Evolutionary conservation across 2,113 vertebrate species (phyloP).

Genomic region (Dipodomys spectabilis): DNA sequence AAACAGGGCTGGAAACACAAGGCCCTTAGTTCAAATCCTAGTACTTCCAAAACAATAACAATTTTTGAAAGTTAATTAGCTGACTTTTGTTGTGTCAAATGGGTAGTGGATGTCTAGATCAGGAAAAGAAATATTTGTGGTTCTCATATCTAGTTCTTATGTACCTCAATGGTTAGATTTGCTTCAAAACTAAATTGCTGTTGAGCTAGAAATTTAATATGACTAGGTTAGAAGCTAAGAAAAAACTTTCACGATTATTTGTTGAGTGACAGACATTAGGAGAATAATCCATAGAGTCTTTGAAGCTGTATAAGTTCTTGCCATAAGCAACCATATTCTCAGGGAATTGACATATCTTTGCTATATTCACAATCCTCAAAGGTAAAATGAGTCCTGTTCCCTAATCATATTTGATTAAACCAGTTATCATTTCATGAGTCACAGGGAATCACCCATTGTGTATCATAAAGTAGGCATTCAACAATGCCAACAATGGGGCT

Average conservation of each 20-base stretch:
- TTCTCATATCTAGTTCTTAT: not conserved
- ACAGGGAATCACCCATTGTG: not conserved
- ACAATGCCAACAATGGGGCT: no score
- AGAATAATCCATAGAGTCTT: conserved; percentile 13
- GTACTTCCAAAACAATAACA: no score
- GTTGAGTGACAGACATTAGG: conserved; percentile 5
- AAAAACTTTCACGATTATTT: conserved; percentile 19
- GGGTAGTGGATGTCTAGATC: not conserved
- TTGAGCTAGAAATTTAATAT: conserved; percentile 7
- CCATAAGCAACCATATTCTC: not conserved
- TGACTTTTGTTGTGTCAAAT: conserved; percentile 34
- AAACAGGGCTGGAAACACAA: no score
- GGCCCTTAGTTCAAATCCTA: no score
- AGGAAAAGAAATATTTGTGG: conserved; percentile 25
- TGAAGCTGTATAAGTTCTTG: not conserved
- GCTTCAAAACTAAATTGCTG: conserved; percentile 42
- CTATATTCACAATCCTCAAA: not conserved
- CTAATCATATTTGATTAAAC: not conserved
- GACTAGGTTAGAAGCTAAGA: conserved; percentile 13
- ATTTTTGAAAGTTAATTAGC: not conserved
- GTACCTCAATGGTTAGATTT: not conserved
- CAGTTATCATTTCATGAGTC: not conserved
- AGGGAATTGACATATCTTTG: not conserved
- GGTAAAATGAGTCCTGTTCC: not conserved
- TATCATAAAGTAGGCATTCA: not conserved